Conservation (phyloP, 2,797 vertebrate genomes). For the Macropodus opercularis region DNA sequence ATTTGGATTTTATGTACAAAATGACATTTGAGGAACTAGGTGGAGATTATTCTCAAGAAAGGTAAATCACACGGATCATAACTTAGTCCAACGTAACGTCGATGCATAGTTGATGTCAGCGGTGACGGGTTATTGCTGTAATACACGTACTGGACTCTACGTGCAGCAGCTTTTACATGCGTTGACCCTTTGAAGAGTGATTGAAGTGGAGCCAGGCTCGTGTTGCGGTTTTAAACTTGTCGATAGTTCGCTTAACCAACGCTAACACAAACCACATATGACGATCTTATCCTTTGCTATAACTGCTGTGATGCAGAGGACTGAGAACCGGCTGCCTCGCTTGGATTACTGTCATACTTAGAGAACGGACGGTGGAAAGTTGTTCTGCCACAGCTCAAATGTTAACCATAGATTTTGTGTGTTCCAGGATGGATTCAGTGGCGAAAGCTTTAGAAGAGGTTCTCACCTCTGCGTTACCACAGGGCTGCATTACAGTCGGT, state of each 20-base stretch:
- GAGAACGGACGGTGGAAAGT: not conserved
- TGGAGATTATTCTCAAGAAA: slow-evolving; percentile 86
- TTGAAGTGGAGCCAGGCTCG: too few relatives aligned
- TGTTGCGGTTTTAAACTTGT: too few relatives aligned
- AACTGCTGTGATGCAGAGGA: too few relatives aligned
- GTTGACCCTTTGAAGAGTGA: too few relatives aligned
- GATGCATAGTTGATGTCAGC: not conserved
- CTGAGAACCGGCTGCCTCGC: too few relatives aligned
- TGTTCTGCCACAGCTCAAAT: not conserved
- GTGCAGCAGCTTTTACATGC: not conserved
- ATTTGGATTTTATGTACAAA: slow-evolving; percentile 81
- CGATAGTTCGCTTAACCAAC: too few relatives aligned
- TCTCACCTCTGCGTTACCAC: slow-evolving; percentile 85
- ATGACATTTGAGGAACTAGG: slow-evolving; percentile 94
- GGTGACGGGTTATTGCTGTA: too few relatives aligned
- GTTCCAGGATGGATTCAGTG: slow-evolving; percentile 89
- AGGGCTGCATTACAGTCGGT: slow-evolving; percentile 88
- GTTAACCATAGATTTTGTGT: not conserved
- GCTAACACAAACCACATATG: not conserved
- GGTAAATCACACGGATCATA: slow-evolving; percentile 63
- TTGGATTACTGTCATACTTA: too few relatives aligned
- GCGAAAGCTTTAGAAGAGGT: slow-evolving; percentile 90
- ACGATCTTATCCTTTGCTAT: accelerated
- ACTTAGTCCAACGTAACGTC: not conserved
- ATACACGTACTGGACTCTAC: too few relatives aligned